phyloP scores from a whole-genome alignment of 2,113 vertebrate genomes.

The Columbina picui region DNA sequence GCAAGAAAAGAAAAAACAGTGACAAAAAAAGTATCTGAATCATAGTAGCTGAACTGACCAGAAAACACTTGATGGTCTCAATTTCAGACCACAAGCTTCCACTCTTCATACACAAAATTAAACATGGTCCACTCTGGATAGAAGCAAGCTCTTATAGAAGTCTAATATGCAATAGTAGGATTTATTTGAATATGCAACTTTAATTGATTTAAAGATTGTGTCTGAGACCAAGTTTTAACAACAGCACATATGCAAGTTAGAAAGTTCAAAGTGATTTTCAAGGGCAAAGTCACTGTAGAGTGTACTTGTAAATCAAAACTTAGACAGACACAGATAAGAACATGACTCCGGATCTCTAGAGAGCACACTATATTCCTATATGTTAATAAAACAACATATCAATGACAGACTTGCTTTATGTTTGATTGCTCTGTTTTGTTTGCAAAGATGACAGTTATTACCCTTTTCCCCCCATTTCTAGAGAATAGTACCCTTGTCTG shows the following conservation, averaged over 20 bases:
- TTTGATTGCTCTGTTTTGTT: background rate
- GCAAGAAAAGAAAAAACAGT: background rate
- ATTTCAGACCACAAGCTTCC: background rate
- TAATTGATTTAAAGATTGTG: background rate
- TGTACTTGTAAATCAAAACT: background rate
- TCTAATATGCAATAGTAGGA: background rate
- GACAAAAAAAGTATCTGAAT: fast-evolving
- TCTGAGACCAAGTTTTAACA: background rate
- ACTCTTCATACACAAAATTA: background rate
- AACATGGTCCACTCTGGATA: fast-evolving
- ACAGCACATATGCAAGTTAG: background rate
- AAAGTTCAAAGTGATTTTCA: background rate
- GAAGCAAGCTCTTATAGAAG: background rate
- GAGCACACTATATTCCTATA: background rate
- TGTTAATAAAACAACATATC: background rate
- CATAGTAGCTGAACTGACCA: background rate
- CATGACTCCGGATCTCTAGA: background rate
- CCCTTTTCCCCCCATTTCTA: background rate
- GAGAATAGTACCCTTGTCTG: background rate
- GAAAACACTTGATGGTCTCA: background rate
- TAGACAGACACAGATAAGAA: background rate
- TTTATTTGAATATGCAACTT: background rate
- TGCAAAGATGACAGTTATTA: background rate
- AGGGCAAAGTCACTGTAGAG: background rate
- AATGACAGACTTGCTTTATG: background rate